Conservation (phyloP, 2,797 vertebrate species). For the Ctenochaetus hawaiiensis region DNA sequence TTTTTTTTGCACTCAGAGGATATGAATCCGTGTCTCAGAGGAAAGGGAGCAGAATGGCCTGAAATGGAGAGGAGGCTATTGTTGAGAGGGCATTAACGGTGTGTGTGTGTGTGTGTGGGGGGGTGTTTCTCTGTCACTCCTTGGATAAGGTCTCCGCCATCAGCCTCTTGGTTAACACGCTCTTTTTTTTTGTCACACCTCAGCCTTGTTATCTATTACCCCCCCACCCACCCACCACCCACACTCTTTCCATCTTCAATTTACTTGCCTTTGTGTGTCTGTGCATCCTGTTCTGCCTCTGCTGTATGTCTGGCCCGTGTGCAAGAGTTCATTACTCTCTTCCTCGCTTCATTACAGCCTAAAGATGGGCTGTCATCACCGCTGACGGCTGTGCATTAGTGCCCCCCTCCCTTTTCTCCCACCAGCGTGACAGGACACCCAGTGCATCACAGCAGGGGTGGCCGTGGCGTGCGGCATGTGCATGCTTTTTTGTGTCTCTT, state of each 20-base stretch:
- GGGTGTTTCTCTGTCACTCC: constrained; percentile 47
- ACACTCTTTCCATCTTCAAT: constrained; percentile 12
- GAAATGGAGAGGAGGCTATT: constrained; percentile 54
- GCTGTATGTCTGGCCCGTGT: constrained; percentile 46
- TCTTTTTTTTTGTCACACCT: constrained; percentile 61
- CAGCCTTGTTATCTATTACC: constrained; percentile 57
- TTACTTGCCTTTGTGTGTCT: constrained; percentile 45
- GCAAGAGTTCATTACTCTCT: constrained; percentile 77
- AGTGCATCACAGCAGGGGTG: constrained; percentile 40
- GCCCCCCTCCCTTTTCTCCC: not conserved
- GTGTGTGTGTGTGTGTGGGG: too few relatives aligned
- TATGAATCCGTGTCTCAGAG: constrained; percentile 46
- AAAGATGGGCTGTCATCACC: constrained; percentile 81
- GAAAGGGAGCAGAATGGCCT: constrained; percentile 42
- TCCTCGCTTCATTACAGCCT: constrained; percentile 81
- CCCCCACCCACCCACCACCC: not conserved
- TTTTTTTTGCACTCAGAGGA: constrained; percentile 19
- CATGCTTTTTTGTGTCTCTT: constrained; percentile 42
- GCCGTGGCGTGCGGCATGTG: constrained; percentile 27
- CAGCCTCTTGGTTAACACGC: constrained; percentile 55
- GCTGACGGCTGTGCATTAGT: constrained; percentile 59
- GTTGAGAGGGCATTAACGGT: constrained; percentile 39
- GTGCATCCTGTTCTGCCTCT: constrained; percentile 59
- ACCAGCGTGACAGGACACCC: constrained; percentile 52
- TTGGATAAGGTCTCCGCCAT: constrained; percentile 57